A percentile compares a stretch with the other conserved stretches of the same genome.
These are phyloP conservation scores for Acropternis orthonyx DNA, from an alignment of 2,797 vertebrate species.

Conservation along the genomic window DNA sequence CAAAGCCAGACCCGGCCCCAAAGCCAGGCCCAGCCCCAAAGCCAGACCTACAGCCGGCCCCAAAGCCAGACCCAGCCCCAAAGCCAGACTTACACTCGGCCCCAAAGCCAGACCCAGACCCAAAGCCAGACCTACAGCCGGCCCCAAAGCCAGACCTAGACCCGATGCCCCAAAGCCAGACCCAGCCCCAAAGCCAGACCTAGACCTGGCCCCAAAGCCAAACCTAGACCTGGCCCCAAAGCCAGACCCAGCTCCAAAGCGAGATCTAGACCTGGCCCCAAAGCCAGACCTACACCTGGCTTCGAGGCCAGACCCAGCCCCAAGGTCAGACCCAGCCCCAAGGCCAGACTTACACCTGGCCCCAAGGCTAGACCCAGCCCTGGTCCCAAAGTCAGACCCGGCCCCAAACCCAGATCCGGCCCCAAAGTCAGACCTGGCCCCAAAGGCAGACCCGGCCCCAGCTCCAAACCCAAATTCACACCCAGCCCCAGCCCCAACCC, in stretches of 20 bases:
- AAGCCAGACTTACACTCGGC: not conserved
- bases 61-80: not conserved
- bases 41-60: no score
- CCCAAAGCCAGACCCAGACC: no score
- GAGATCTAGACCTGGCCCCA: accelerated
- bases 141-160: not conserved
- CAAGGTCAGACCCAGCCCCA: not conserved
- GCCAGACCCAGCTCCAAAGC: no score
- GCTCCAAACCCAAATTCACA: not conserved
- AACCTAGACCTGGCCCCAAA: no score
- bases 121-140: not conserved
- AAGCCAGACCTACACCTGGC: accelerated
- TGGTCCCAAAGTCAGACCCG: accelerated
- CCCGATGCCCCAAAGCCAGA: no score
- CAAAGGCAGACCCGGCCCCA: not conserved
- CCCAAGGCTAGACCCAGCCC: accelerated
- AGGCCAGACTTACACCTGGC: not conserved
- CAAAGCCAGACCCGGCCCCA: not conserved
- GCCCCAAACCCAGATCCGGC: not conserved
- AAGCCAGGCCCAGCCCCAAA: no score
- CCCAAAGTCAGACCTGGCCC: not conserved
- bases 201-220: no score
- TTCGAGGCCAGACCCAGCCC: not conserved
- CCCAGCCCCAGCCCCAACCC: not conserved
- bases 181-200: no score